Percentiles rank a stretch among this genome's conserved stretches.
Evolutionary conservation across 2,797 vertebrate species (phyloP).

Genomic region (Perodicticus potto): DNA sequence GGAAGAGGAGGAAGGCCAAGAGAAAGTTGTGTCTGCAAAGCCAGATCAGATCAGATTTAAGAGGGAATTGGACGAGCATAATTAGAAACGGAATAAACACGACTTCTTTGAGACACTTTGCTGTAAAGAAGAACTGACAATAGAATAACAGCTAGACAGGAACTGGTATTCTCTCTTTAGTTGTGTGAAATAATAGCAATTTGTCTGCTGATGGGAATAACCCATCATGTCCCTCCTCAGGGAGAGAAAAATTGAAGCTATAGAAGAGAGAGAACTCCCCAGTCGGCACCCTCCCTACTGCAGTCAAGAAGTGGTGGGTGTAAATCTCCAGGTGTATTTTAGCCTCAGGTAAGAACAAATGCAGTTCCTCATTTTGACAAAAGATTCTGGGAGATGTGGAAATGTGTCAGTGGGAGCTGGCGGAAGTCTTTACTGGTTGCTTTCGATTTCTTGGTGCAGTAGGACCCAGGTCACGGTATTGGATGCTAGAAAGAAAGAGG

Average conservation of each 20-base stretch:
- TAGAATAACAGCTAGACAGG: background rate
- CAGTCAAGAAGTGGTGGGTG: background rate
- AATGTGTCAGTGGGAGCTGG: background rate
- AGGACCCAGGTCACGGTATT: background rate
- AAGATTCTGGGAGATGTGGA: background rate
- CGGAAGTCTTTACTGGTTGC: background rate
- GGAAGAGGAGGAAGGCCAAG: background rate
- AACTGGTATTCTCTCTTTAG: background rate
- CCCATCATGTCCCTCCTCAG: background rate
- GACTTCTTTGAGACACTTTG: background rate
- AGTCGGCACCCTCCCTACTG: too few species aligned
- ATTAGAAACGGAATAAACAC: background rate
- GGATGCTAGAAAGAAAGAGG: background rate
- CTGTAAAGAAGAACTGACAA: background rate
- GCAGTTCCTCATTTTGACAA: background rate
- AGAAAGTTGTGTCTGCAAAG: background rate
- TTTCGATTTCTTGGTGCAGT: background rate
- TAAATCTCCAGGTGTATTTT: background rate
- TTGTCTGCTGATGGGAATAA: background rate
- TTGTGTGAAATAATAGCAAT: conserved; percentile 14
- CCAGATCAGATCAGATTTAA: background rate
- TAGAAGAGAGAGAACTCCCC: background rate
- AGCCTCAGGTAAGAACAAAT: background rate
- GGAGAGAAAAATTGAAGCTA: background rate
- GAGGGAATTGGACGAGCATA: background rate